Evolutionary conservation across 2,113 vertebrate species (phyloP).

Genomic region (Athene cunicularia): DNA sequence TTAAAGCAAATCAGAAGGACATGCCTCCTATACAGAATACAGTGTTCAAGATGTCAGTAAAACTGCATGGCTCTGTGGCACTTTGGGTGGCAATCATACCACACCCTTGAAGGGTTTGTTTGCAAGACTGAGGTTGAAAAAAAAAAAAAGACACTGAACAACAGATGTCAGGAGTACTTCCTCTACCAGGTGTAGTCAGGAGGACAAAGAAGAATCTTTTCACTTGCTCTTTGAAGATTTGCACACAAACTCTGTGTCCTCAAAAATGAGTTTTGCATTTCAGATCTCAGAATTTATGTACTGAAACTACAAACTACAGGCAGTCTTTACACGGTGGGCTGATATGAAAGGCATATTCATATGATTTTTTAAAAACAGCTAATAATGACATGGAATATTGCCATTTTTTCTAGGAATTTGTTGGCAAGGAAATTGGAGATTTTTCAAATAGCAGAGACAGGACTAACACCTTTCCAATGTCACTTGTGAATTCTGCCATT

Average conservation of each 20-base stretch:
- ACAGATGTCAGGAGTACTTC: not conserved
- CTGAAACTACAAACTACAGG: slow-evolving; percentile 35
- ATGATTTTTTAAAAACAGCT: slow-evolving; percentile 26
- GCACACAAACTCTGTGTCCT: not conserved
- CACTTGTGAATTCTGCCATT: slow-evolving; percentile 15
- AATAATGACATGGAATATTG: slow-evolving; percentile 60
- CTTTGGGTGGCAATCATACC: not conserved
- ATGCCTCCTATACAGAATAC: not conserved
- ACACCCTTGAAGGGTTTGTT: not conserved
- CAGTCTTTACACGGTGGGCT: slow-evolving; percentile 32
- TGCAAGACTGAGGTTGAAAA: not conserved
- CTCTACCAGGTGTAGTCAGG: not conserved
- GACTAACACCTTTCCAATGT: not conserved
- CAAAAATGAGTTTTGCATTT: slow-evolving; percentile 36
- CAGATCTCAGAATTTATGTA: slow-evolving; percentile 28
- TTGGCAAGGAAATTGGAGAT: slow-evolving; percentile 47
- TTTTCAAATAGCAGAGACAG: slow-evolving; percentile 36
- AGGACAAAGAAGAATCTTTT: not conserved
- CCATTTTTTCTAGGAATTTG: slow-evolving; percentile 48
- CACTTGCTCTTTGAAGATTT: slow-evolving; percentile 17
- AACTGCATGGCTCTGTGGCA: not conserved
- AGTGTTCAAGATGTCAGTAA: not conserved
- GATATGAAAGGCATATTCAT: slow-evolving; percentile 49
- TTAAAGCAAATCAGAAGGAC: not conserved
- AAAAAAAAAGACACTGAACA: not conserved